A percentile compares a stretch with the other conserved stretches of the same genome.
Conservation (phyloP, 2,113 vertebrate genomes). For the Loxodonta africana region DNA sequence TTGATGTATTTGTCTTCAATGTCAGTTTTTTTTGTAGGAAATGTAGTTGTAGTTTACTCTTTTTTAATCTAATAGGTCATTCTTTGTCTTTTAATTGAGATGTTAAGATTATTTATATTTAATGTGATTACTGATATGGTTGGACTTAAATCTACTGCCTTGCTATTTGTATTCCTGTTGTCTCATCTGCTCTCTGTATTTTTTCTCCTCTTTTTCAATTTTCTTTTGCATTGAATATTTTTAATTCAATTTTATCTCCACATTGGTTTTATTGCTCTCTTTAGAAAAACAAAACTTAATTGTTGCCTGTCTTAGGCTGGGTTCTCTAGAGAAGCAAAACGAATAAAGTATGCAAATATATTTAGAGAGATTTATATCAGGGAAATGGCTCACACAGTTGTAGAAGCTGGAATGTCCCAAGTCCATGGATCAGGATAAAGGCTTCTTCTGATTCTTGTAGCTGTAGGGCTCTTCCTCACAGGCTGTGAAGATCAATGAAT, state of each 20-base stretch:
- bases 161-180: neutral
- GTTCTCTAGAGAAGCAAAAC: too few species aligned
- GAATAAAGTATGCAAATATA: too few species aligned
- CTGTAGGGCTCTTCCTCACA: too few species aligned
- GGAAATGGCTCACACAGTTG: too few species aligned
- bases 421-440: too few species aligned
- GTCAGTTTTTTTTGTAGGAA: neutral
- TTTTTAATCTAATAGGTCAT: neutral
- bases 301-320: neutral
- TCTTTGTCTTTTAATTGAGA: neutral
- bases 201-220: neutral
- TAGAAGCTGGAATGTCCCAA: too few species aligned
- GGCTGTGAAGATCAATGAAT: too few species aligned
- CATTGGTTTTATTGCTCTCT: neutral
- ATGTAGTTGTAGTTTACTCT: neutral
- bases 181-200: neutral
- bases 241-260: neutral
- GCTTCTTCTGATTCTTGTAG: too few species aligned
- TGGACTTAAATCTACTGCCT: neutral
- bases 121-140: neutral
- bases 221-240: neutral
- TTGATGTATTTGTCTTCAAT: neutral
- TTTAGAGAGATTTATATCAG: too few species aligned
- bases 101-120: slow-evolving; percentile 26
- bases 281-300: neutral